Base-by-base conservation (phyloP, 30 jellyfish, hydroid and myxozoan species). In the Cassiopea andromeda region DNA sequence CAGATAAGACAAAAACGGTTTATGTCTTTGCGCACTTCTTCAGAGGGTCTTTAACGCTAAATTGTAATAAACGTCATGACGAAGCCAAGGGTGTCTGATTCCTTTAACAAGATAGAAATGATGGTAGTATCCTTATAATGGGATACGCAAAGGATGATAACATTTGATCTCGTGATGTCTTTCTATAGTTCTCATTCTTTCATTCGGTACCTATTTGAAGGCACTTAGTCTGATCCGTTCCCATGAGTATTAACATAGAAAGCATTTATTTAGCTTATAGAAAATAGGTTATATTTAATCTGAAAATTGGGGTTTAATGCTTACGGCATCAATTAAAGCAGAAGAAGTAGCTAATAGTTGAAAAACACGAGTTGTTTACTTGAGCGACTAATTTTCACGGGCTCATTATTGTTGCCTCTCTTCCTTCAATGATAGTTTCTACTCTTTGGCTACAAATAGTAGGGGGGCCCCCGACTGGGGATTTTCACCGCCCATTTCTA, bases 181-280 rank as follows among this genome's bases (percentile, higher is more conserved):
- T 70, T 70, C 2, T 27, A 27, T 9, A 70, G 27, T 70, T 18
- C 54, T 70, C 79, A 19, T 43, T 38, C 8, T 2, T 70, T 43
- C 54, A 16, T 70, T 70, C 79, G 79, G 79, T 70, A 19, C 79
- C 79, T 70, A 70, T 70, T 70, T 66, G 75, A 66, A 15, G 7
- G 75, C 75, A 66, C 75, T 66, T 16, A 70, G 27, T 16, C 79
- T 70, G 38, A 70, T 70, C 79, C 79, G 79, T 27, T 70, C 79
- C n/a, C 79, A 70, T 70, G 79, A 43, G 79, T 70, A 70, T 70
- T 70, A 70, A 19, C 48, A 70, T 16, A 16, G 54, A 18, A 27
- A 70, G 7, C 79, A 27, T 70, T n/a, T 43, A 70, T 17, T 2
- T 70, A 70, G 79, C 79, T 70, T 70, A 70, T n/a, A 15, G 2